phyloP scores from a whole-genome alignment of 1,140 invertebrate genomes.

The Antheraea pernyi region DNA sequence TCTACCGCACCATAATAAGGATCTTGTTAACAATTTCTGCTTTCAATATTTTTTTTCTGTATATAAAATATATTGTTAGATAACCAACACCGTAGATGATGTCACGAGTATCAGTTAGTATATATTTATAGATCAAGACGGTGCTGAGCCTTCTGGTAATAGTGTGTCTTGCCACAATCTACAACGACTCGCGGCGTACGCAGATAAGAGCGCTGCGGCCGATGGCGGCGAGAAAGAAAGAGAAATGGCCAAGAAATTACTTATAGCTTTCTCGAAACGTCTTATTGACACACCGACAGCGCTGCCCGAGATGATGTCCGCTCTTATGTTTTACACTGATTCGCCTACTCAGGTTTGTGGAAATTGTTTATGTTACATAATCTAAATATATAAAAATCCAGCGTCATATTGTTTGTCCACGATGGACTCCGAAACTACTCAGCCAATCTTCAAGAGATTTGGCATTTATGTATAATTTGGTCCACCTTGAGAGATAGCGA shows the following conservation, averaged over 20 bases:
- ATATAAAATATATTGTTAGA: too few relatives aligned
- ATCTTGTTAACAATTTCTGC: too few relatives aligned
- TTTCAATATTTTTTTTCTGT: too few relatives aligned
- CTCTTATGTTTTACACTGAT: conserved; percentile 84
- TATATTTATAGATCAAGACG: conserved; percentile 90
- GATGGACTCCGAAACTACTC: too few relatives aligned
- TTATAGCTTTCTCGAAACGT: conserved; percentile 82
- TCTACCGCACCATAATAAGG: too few relatives aligned
- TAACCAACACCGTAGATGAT: too few relatives aligned
- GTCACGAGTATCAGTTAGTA: too few relatives aligned
- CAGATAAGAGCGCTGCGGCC: conserved; percentile 80
- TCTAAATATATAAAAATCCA: too few relatives aligned
- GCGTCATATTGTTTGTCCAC: too few relatives aligned
- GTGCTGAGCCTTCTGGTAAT: conserved; percentile 95
- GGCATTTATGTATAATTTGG: too few relatives aligned
- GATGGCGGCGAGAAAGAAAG: conserved; percentile 68
- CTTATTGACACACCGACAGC: conserved; percentile 79
- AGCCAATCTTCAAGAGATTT: too few relatives aligned
- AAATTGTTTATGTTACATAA: neutral
- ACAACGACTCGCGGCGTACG: conserved; percentile 84
- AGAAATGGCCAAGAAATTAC: conserved; percentile 81
- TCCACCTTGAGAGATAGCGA: too few relatives aligned
- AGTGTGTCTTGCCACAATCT: conserved; percentile 93
- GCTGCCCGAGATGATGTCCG: conserved; percentile 90
- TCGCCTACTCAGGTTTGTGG: conserved; percentile 83